Percentiles rank a stretch among this genome's conserved stretches.
These are phyloP conservation scores for Carassius auratus DNA, from an alignment of 2,113 vertebrate genomes.

Conservation along the genomic window DNA sequence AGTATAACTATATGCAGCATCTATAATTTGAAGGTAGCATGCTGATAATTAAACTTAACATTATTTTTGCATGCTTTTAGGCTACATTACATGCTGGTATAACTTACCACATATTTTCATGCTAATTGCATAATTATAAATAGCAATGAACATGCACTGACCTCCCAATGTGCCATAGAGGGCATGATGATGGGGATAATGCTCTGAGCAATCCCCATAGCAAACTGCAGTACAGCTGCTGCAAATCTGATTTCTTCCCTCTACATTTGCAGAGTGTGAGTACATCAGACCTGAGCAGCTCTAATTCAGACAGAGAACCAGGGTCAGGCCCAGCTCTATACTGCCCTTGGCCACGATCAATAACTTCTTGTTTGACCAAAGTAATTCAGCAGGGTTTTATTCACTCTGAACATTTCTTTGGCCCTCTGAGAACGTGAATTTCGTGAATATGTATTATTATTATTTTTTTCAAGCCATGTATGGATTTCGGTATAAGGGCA, in stretches of 20 bases:
- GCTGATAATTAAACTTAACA: neutral
- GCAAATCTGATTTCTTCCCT: slow-evolving; percentile 19
- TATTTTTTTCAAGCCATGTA: neutral
- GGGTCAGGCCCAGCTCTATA: neutral
- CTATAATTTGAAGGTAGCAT: neutral
- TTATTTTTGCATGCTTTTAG: neutral
- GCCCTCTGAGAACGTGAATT: slow-evolving; percentile 13
- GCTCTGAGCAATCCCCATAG: slow-evolving; percentile 24
- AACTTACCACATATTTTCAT: neutral
- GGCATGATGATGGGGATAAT: slow-evolving; percentile 17
- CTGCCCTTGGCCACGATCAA: slow-evolving; percentile 48
- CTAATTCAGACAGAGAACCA: slow-evolving; percentile 44
- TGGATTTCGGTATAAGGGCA: neutral
- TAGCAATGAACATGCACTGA: slow-evolving; percentile 22
- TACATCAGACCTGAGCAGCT: slow-evolving; percentile 9
- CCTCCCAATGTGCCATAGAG: slow-evolving; percentile 18
- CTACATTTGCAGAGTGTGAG: slow-evolving; percentile 24
- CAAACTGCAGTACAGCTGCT: slow-evolving; percentile 38
- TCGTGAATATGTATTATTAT: no score
- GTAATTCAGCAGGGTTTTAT: slow-evolving; percentile 48
- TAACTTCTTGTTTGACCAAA: slow-evolving; percentile 38
- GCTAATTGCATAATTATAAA: slow-evolving; percentile 32
- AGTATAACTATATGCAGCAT: neutral
- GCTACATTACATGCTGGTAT: slow-evolving; percentile 16
- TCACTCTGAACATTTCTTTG: slow-evolving; percentile 37